Evolutionary conservation across 2,888 invertebrate species (phyloP), one percentile per base, ranked within the genome.

Genomic region (Capitulum mitella): DNA sequence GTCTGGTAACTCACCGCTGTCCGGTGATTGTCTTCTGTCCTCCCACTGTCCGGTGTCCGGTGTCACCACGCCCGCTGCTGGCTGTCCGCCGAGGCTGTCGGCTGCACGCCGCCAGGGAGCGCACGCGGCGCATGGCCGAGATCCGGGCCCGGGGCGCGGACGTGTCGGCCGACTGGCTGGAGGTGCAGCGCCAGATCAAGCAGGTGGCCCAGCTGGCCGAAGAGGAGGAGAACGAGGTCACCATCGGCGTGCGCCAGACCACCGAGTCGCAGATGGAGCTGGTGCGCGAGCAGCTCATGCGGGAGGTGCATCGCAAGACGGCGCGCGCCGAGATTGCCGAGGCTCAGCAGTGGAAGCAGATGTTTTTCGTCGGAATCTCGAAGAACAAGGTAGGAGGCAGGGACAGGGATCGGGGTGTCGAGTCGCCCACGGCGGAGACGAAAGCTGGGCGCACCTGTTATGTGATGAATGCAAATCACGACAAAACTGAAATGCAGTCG

Each of bases 31-130:
- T n/a, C n/a, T n/a, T n/a, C n/a, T n/a, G 0, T 26, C 54, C 54
- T 19, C 22, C 54, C 54, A 26, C 54, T 8, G 26, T 54, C 14
- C 16, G 34, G n/a, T n/a, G n/a, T n/a, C n/a, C n/a, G n/a, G n/a
- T n/a, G n/a, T n/a, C n/a, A n/a, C n/a, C n/a, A n/a, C n/a, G n/a
- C n/a, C n/a, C n/a, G n/a, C n/a, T n/a, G n/a, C n/a, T n/a, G n/a
- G n/a, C n/a, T n/a, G n/a, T n/a, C n/a, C n/a, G n/a, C n/a, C n/a
- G n/a, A n/a, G n/a, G n/a, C n/a, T n/a, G n/a, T n/a, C n/a, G n/a
- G n/a, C n/a, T n/a, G n/a, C n/a, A n/a, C n/a, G n/a, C n/a, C 32
- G 32, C 16, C 70, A 70, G 70, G 22, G 70, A 70, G 70, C 70
- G 70, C 8, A 19, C 26, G 40, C 70, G 70, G 6, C 70, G 70